Base-by-base conservation (phyloP, 1,140 invertebrate species). In the Cherax quadricarinatus region DNA sequence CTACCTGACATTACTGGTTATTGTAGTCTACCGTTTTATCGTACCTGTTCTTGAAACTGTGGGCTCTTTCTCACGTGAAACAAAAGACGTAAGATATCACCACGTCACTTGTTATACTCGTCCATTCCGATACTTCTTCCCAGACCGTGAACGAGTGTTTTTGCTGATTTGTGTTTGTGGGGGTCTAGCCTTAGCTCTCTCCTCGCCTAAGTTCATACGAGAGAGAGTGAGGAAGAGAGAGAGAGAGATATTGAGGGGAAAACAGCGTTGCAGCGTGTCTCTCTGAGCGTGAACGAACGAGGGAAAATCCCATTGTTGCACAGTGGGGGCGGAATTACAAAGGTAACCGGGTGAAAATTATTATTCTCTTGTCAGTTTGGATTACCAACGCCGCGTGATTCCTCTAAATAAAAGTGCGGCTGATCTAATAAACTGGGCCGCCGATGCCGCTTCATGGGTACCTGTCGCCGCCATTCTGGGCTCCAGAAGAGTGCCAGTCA, bases 351-450 rank as follows among this genome's bases (percentile, higher is more conserved):
- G 66, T 24, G 73, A 87, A 78, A 87, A 87, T 87, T 87, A 87
- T 87, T 87, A 87, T 87, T 87, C 73, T 78, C 86, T 78, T 87
- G 86, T 87, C 86, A 87, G 86, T 87, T 62, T 78, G 51, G n/a
- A 87, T 87, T 87, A 87, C 70, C 70, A 66, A 87, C 86, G 75
- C 86, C 53, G 70, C 75, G 86, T 87, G 86, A 87, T 87, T 87
- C 86, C 70, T 78, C 70, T 78, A 87, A 87, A 87, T 87, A 84
- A 87, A 87, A 78, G 86, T 87, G 70, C 70, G 49, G 24, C 48
- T 87, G 41, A 87, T 87, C 70, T 87, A 87, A 87, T 87, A 87
- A 87, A 87, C 24, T 62, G 16, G 30, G 62, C n/a, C 85, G 30
- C 62, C 51, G 85, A 24, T 48, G 85, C 57, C 49, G 70, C 53